Conservation (phyloP, 2,888 invertebrate genomes). For the Meteorus colon region DNA sequence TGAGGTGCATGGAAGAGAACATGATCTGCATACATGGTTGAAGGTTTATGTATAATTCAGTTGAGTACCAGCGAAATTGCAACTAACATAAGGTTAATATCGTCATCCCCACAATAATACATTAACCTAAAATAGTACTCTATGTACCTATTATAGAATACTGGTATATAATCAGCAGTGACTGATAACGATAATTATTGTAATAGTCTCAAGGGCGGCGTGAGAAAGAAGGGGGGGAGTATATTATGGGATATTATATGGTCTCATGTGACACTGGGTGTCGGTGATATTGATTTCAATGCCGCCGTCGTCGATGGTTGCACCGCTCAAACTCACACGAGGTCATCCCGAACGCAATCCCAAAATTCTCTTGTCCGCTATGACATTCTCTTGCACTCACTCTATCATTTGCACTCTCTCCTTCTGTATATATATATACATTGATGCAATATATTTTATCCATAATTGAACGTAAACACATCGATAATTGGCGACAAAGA, state of each 20-base stretch:
- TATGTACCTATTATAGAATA: neutral
- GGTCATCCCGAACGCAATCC: constrained; percentile 12
- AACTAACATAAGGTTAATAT: neutral
- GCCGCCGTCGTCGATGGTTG: constrained; percentile 32
- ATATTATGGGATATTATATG: constrained; percentile 19
- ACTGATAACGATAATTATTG: constrained; percentile 28
- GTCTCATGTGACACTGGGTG: constrained; percentile 28
- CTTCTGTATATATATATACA: constrained; percentile 3
- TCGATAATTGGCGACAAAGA: constrained; percentile 55
- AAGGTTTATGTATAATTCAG: too few species aligned
- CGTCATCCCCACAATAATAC: neutral
- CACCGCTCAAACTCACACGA: constrained; percentile 28
- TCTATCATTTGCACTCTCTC: neutral
- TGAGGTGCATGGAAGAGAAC: too few species aligned
- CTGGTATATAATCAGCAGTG: constrained; percentile 25
- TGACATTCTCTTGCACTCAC: neutral
- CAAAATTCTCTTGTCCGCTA: constrained; percentile 2
- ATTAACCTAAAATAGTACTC: neutral
- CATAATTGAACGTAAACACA: constrained; percentile 62
- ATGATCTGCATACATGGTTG: too few species aligned
- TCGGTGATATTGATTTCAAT: constrained; percentile 52
- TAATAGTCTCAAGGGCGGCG: neutral
- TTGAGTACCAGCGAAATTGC: too few species aligned
- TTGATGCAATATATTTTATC: constrained; percentile 55
- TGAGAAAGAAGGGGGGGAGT: neutral